These are phyloP conservation scores for Lasioglossum zephyrum DNA, from an alignment of 2,888 invertebrate species.

Conservation along the genomic window DNA sequence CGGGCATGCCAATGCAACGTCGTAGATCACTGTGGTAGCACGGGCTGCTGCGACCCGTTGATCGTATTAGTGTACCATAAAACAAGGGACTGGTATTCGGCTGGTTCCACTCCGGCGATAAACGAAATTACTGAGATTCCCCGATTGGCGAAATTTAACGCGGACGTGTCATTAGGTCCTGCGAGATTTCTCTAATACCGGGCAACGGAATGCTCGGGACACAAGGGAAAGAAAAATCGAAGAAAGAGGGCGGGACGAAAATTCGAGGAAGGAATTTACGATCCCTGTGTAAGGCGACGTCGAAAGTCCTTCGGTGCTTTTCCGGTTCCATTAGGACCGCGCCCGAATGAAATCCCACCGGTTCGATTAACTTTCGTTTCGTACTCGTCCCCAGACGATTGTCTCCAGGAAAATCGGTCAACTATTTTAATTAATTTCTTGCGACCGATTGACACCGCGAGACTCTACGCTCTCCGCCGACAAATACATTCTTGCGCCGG, in stretches of 20 bases:
- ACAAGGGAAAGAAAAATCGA: slow-evolving; percentile 5
- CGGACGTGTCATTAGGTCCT: slow-evolving; percentile 54
- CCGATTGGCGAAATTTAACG: slow-evolving; percentile 68
- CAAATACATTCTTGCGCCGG: slow-evolving; percentile 24
- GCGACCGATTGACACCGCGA: slow-evolving; percentile 15
- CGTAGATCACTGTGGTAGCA: slow-evolving; percentile 27
- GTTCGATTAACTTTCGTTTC: slow-evolving; percentile 31
- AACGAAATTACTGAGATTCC: slow-evolving; percentile 77
- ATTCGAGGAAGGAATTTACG: slow-evolving; percentile 55
- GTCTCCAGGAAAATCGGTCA: slow-evolving; percentile 22
- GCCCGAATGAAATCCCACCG: slow-evolving; percentile 26
- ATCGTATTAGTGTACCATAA: slow-evolving; percentile 36
- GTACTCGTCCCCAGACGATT: background rate
- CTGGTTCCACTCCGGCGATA: slow-evolving; percentile 67
- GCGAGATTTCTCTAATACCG: slow-evolving; percentile 36
- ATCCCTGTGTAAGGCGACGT: slow-evolving; percentile 25
- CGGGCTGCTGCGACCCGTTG: slow-evolving; percentile 13
- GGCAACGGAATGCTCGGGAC: slow-evolving; percentile 34
- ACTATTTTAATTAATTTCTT: slow-evolving; percentile 42
- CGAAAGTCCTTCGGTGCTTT: slow-evolving; percentile 31
- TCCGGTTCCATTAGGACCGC: slow-evolving; percentile 28
- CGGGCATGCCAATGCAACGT: slow-evolving; percentile 20
- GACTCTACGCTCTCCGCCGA: background rate
- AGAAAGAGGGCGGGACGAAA: slow-evolving; percentile 25
- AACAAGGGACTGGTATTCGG: slow-evolving; percentile 65